A percentile compares a stretch with the other conserved stretches of the same genome.
phyloP scores from a whole-genome alignment of 2,888 invertebrate genomes.

The Gastracanthus pulcherrimus region DNA sequence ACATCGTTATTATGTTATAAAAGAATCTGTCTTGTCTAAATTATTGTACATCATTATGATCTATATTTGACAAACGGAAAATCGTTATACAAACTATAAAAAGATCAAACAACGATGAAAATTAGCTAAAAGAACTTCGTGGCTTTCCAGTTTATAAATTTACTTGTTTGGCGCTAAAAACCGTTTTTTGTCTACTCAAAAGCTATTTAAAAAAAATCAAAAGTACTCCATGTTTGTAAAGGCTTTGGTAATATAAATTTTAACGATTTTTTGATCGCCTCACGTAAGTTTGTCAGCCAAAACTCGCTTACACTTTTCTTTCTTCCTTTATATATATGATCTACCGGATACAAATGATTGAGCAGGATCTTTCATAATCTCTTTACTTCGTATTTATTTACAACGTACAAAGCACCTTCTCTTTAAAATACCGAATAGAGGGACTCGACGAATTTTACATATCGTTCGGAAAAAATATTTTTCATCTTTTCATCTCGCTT shows the following conservation, averaged over 20 bases:
- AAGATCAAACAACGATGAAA: not conserved
- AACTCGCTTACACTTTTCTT: too few species aligned
- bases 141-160: constrained; percentile 25
- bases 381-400: too few species aligned
- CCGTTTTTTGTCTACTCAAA: too few species aligned
- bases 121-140: not conserved
- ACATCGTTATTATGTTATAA: not conserved
- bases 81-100: not conserved
- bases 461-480: constrained; percentile 23
- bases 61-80: not conserved
- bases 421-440: not conserved
- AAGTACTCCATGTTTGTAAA: too few species aligned
- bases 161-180: not conserved
- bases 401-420: constrained; percentile 31
- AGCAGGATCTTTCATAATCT: too few species aligned
- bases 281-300: too few species aligned
- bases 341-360: too few species aligned
- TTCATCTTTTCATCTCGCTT: not conserved
- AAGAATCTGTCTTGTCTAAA: constrained; percentile 11
- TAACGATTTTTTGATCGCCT: too few species aligned
- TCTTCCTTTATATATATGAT: not conserved
- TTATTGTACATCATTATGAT: constrained; percentile 10
- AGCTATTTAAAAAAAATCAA: not conserved
- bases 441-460: not conserved
- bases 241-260: too few species aligned